Evolutionary conservation across 2,113 vertebrate genomes (phyloP).

Genomic region (Girardinichthys multiradiatus): DNA sequence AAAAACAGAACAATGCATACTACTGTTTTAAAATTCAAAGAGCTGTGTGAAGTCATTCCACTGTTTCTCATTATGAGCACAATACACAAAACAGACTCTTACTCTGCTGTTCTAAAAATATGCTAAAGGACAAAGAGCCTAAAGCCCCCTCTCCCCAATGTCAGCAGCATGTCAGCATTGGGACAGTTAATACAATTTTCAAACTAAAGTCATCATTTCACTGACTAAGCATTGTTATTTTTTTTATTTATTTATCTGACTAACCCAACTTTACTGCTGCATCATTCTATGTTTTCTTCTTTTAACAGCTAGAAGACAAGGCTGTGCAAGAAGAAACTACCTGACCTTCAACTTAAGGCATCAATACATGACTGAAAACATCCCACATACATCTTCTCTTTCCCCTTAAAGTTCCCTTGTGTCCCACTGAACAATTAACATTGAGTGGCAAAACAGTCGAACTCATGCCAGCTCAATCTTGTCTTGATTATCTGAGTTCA

Average conservation of each 20-base stretch:
- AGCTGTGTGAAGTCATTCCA: neutral
- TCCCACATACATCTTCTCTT: constrained; percentile 29
- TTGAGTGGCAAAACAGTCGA: constrained; percentile 14
- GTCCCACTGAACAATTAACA: constrained; percentile 42
- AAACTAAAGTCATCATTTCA: constrained; percentile 59
- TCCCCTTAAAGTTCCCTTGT: constrained; percentile 13
- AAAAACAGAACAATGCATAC: too few relatives aligned
- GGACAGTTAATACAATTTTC: constrained; percentile 56
- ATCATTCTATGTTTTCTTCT: constrained; percentile 50
- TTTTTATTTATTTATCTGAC: constrained; percentile 52
- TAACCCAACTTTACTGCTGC: constrained; percentile 40
- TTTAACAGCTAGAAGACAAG: constrained; percentile 40
- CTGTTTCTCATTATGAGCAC: neutral
- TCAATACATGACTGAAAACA: constrained; percentile 48
- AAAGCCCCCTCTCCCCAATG: constrained; percentile 14
- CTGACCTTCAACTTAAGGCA: constrained; percentile 29
- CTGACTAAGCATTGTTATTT: constrained; percentile 62
- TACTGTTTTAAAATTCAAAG: too few relatives aligned
- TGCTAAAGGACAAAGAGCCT: constrained; percentile 40
- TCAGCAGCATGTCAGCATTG: constrained; percentile 54
- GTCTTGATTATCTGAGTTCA: constrained; percentile 31
- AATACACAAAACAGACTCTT: neutral
- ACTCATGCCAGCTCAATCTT: constrained; percentile 36
- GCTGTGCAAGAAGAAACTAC: constrained; percentile 16
- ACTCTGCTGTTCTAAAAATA: neutral